Base-by-base conservation (phyloP, 2,888 invertebrate species). In the Morpho helenor region DNA sequence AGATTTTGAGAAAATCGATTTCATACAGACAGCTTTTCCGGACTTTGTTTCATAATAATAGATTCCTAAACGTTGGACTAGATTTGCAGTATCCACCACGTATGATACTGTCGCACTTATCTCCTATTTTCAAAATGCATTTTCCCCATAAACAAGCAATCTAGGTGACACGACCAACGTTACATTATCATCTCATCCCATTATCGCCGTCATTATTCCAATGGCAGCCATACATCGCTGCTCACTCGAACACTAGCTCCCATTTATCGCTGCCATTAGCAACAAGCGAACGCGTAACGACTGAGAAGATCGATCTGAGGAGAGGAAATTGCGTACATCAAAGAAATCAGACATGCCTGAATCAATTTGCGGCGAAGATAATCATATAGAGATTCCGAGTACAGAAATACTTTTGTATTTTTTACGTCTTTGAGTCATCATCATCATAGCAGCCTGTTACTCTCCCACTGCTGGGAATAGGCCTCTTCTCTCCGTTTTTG, bases 171-270 rank as follows among this genome's bases (percentile, higher is more conserved):
- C 31, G 31, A 31, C 43, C 7, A 42, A 61, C 64, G 68, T 66
- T 61, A 56, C 57, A 75, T 75, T 76, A 76, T 73, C 66, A 72
- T 40, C 8, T 40, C 40, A 22, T 52, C 8, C 10, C 7, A 8
- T 76, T 68, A 73, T 68, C 72, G 60, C 74, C 55, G 59, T 73
- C 79, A 76, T 80, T 80, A 79, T 71, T 72, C 71, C 69, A 70
- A 82, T 80, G 80, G 73, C 63, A 64, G 66, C 73, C 68, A 83
- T 83, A 80, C 81, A 81, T 83, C 74, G 81, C 77, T 65, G 79
- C 56, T 56, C 54, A 46, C 56, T 59, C 59, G 59, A 57, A 55
- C 57, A 50, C 44, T 54, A 43, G 41, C 45, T 44, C 64, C 66
- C 79, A 80, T 81, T 78, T 74, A 74, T 81, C 67, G 80, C 73